Evolutionary conservation across 53 echinoderm and acorn worm species (phyloP), one percentile per base, ranked within the genome.

Genomic region (Mesocentrotus franciscanus): DNA sequence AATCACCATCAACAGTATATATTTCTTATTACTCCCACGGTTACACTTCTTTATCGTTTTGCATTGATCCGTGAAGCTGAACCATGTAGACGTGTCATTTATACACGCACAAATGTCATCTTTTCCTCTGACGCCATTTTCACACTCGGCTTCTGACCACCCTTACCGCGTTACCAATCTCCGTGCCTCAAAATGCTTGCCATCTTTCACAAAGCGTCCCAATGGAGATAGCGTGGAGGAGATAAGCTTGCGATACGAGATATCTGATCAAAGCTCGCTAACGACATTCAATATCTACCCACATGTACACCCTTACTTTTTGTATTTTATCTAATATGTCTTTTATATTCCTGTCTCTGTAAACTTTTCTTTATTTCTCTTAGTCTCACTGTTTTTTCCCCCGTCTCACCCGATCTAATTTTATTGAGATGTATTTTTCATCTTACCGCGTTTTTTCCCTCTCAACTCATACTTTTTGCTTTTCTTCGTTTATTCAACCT

Each of bases 51-150:
- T 29, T 30, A 9, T 76, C 81, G 39, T 22, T 42, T 4, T 42
- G n/a, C 42, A 81, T 36, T 20, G 42, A 81, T 36, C 81, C 29
- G 22, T 81, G 36, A 81, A 81, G 81, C 36, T 36, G 81, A 42
- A 22, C 42, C 17, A n/a, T n/a, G n/a, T n/a, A 81, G 42, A 20
- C 36, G 81, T 81, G 33, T 36, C 81, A 22, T 81, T n/a, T 81
- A 20, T 32, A 81, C 81, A 29, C 36, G 39, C 42, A 81, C 36
- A 81, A 81, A 81, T 81, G 81, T 81, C 81, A 81, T 42, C 81
- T 42, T 36, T 42, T 20, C 81, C 81, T 81, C 81, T 81, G 81
- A 81, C 81, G 81, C 81, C 76, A 81, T 81, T 39, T 81, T 42
- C 22, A 39, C 42, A 36, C 81, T 42, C 36, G 42, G 36, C 36